These are phyloP conservation scores for Halictus ligatus DNA, from an alignment of 2,888 invertebrate genomes.

Conservation along the genomic window DNA sequence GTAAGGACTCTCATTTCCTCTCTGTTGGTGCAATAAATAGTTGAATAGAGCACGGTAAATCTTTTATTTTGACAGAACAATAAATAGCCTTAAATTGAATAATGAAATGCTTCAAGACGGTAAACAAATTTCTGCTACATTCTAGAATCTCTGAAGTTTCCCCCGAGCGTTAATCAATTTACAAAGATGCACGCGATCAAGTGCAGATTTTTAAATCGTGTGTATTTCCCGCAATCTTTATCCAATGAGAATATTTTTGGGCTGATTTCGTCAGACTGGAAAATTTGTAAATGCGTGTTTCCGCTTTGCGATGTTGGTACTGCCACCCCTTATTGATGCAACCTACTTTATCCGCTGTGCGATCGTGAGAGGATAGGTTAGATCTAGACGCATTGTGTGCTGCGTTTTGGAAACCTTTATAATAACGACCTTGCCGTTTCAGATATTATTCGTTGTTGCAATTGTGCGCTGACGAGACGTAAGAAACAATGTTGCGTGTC, in stretches of 20 bases:
- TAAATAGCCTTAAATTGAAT: not conserved
- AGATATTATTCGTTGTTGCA: not conserved
- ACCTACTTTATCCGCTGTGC: not conserved
- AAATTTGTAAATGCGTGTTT: slow-evolving; percentile 9
- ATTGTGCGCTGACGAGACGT: not conserved
- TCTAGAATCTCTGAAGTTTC: not conserved
- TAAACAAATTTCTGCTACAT: not conserved
- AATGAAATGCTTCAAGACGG: not conserved
- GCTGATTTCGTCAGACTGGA: not conserved
- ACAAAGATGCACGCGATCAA: not conserved
- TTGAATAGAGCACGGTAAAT: not conserved
- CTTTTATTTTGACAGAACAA: not conserved
- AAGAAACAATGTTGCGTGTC: slow-evolving; percentile 73
- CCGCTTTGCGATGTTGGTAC: slow-evolving; percentile 26
- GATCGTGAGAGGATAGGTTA: slow-evolving; percentile 38
- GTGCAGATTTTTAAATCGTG: not conserved
- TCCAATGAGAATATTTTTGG: not conserved
- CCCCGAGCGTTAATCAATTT: not conserved
- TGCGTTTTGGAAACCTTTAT: slow-evolving; percentile 17
- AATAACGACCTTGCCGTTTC: not conserved
- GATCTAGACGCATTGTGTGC: slow-evolving; percentile 4
- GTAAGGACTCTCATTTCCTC: no score
- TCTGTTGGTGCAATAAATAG: not conserved
- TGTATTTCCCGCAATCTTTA: not conserved
- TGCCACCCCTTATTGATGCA: not conserved